Evolutionary conservation across 2,888 invertebrate species (phyloP), one percentile per base, ranked within the genome.

Genomic region (Caenorhabditis imperialis): DNA sequence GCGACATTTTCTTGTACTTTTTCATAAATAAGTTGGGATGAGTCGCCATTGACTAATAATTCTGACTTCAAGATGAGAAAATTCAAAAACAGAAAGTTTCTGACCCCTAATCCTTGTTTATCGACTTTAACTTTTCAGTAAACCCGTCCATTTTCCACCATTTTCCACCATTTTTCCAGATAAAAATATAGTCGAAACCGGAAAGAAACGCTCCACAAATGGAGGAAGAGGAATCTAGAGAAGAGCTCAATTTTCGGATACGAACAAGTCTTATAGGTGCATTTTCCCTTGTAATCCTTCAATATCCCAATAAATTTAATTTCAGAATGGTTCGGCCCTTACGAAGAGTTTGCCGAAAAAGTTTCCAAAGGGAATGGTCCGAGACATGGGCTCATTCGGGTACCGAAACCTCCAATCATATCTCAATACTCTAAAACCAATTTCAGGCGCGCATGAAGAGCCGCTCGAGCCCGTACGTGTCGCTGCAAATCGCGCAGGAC

Each of bases 291-390:
- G 18, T 5, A 18, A 18, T 42, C 18, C 5, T 14, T 37, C 3
- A 16, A n/a, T 37, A n/a, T 37, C 37, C 12, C 20, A 45, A 45
- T 45, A 45, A 20, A 18, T 8, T 12, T 18, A n/a, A 38, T 44
- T 57, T n/a, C 55, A 65, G 73, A 73, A n/a, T 61, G 55, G 38
- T 67, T 73, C 14, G 73, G 73, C 1, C 25, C 65, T 12, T 73
- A 61, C 37, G 73, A 73, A 0, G 61, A 73, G 40, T 73, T 73
- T 51, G 35, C 47, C 25, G 65, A 67, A 2, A 37, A 48, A 44
- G 50, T 73, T 2, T 33, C 27, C 22, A 22, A 22, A 14, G 40
- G 40, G 16, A 20, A n/a, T n/a, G n/a, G n/a, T n/a, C n/a, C 55
- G n/a, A 23, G 44, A 33, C 54, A 73, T 45, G 73, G 73, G 18